Conservation (phyloP, 2,113 vertebrate genomes). For the Nannospalax galili region DNA sequence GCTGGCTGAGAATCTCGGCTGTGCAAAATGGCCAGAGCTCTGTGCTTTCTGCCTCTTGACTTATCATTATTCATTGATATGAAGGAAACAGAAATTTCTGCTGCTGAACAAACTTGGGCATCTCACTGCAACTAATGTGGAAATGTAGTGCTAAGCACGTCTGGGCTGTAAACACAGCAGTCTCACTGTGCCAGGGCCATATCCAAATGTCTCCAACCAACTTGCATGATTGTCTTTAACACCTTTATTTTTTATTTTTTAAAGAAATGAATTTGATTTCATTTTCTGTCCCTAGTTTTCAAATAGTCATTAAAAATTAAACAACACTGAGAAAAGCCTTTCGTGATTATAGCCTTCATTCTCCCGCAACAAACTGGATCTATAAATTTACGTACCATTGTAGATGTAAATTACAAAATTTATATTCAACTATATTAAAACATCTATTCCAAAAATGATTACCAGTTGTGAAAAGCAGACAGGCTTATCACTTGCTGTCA, state of each 20-base stretch:
- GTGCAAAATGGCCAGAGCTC: slow-evolving; percentile 77
- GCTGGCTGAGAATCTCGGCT: slow-evolving; percentile 76
- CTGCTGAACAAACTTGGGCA: slow-evolving; percentile 77
- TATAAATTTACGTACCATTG: slow-evolving; percentile 91
- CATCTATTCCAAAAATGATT: slow-evolving; percentile 94
- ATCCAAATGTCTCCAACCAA: slow-evolving; percentile 76
- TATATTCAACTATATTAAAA: slow-evolving; percentile 93
- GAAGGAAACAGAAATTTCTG: slow-evolving; percentile 83
- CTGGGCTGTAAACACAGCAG: slow-evolving; percentile 54
- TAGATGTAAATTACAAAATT: slow-evolving; percentile 93
- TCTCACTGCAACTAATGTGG: slow-evolving; percentile 63
- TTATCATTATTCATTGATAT: slow-evolving; percentile 82
- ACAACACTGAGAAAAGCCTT: slow-evolving; percentile 86
- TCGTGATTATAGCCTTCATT: slow-evolving; percentile 88
- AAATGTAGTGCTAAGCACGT: slow-evolving; percentile 71
- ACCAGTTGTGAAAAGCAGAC: slow-evolving; percentile 95
- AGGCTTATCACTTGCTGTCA: slow-evolving; percentile 99
- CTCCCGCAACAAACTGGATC: slow-evolving; percentile 87
- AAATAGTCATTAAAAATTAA: slow-evolving; percentile 91
- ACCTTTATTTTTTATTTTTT: slow-evolving; percentile 69
- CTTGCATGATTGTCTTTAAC: slow-evolving; percentile 85
- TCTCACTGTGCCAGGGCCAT: neutral
- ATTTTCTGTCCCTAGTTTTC: slow-evolving; percentile 82
- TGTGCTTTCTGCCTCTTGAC: slow-evolving; percentile 72
- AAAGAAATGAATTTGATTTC: slow-evolving; percentile 85